phyloP scores from a whole-genome alignment of 2,888 invertebrate species.

The Ectemnius continuus region DNA sequence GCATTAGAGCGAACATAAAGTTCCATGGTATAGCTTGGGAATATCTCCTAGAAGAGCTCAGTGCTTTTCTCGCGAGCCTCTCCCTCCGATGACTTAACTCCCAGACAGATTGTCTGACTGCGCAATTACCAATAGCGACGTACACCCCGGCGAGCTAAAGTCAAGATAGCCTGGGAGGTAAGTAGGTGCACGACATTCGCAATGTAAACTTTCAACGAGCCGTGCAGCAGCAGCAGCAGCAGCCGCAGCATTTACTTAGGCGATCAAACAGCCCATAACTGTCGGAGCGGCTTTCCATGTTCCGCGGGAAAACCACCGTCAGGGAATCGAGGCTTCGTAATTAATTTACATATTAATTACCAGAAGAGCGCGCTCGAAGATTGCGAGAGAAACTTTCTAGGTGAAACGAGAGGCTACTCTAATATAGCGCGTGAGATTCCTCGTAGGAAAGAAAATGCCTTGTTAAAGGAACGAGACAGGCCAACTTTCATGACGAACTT shows the following conservation, averaged over 20 bases:
- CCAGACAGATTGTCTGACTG: too few relatives aligned
- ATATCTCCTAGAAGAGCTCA: too few relatives aligned
- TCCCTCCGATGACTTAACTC: too few relatives aligned
- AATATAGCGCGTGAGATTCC: slow-evolving; percentile 5
- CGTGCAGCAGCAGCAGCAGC: too few relatives aligned
- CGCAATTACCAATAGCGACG: too few relatives aligned
- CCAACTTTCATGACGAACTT: too few relatives aligned
- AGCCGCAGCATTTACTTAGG: slow-evolving; percentile 2
- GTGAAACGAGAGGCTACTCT: neutral
- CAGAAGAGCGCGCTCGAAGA: slow-evolving; percentile 2
- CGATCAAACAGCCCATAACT: neutral
- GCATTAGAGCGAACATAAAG: neutral
- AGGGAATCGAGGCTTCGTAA: neutral
- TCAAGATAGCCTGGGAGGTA: neutral
- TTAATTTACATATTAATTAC: slow-evolving; percentile 8
- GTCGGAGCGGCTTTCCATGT: neutral
- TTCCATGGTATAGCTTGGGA: too few relatives aligned
- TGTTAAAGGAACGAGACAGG: neutral
- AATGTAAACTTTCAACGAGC: neutral
- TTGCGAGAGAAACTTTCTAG: slow-evolving; percentile 1
- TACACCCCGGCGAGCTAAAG: too few relatives aligned
- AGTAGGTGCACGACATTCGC: slow-evolving; percentile 4
- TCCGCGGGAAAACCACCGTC: neutral
- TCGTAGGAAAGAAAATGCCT: neutral
- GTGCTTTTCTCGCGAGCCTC: too few relatives aligned